These are phyloP conservation scores for Ricordea florida DNA, from an alignment of 92 coral and sea anemone genomes.

Conservation along the genomic window DNA sequence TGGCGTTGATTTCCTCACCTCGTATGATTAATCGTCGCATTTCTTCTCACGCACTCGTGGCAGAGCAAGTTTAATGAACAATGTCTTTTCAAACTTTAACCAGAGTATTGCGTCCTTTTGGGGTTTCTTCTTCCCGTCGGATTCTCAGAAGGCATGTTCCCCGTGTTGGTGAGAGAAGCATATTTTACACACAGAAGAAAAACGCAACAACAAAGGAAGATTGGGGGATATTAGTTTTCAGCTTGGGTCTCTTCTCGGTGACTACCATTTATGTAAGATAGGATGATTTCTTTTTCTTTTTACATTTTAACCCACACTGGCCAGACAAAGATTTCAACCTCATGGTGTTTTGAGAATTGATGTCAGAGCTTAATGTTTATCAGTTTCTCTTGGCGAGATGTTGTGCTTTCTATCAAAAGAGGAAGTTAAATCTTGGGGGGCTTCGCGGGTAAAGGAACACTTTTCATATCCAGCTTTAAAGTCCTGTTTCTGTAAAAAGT, in stretches of 20 bases:
- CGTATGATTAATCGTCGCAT: neutral
- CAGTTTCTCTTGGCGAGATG: too few species aligned
- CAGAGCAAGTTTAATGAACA: neutral
- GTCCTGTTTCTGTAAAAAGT: too few species aligned
- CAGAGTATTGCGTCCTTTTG: neutral
- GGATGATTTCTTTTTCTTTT: too few species aligned
- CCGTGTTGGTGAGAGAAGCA: slow-evolving; percentile 27
- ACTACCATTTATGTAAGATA: slow-evolving; percentile 46
- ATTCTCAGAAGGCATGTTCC: slow-evolving; percentile 13
- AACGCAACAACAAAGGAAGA: slow-evolving; percentile 65
- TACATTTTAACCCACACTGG: too few species aligned
- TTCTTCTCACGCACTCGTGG: neutral
- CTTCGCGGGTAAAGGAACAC: too few species aligned
- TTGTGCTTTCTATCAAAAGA: too few species aligned
- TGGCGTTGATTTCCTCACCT: neutral
- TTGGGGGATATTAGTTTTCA: slow-evolving; percentile 38
- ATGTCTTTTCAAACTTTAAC: slow-evolving; percentile 33
- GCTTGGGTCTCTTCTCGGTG: slow-evolving; percentile 46
- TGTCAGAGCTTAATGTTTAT: too few species aligned
- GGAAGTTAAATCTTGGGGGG: too few species aligned
- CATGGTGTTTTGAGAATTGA: too few species aligned
- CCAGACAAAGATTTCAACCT: too few species aligned
- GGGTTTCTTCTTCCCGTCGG: neutral
- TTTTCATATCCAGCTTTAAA: too few species aligned
- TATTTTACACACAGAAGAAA: slow-evolving; percentile 57